Conservation (phyloP, 2,113 vertebrate species). For the Pterocles gutturalis region DNA sequence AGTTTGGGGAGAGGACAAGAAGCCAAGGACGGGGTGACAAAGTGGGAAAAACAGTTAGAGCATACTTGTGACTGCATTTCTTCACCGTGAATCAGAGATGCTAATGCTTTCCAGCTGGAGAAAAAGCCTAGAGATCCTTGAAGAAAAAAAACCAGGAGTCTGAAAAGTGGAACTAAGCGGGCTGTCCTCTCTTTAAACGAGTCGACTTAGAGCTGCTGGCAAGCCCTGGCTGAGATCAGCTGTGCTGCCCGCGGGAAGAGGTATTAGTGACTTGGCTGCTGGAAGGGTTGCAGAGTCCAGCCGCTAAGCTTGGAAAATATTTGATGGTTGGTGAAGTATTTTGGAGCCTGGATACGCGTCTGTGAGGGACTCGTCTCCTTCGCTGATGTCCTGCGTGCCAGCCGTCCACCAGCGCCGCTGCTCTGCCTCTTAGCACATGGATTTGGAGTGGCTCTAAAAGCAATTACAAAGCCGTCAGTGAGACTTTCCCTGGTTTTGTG, state of each 20-base stretch:
- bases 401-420: not conserved
- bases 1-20: not conserved
- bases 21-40: not conserved
- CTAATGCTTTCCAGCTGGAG: not conserved
- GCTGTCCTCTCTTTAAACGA: not conserved
- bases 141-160: not conserved
- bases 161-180: not conserved
- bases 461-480: not conserved
- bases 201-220: constrained; percentile 18
- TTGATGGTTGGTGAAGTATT: constrained; percentile 28
- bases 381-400: constrained; percentile 9
- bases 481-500: not conserved
- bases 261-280: constrained; percentile 59
- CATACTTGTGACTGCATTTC: not conserved
- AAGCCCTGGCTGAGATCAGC: constrained; percentile 47
- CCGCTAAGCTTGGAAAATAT: constrained; percentile 47
- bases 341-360: not conserved
- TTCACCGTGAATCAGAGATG: not conserved
- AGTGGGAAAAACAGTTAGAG: not conserved
- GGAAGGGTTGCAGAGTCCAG: constrained; percentile 21
- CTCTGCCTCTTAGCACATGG: not conserved
- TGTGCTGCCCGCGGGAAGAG: constrained; percentile 39
- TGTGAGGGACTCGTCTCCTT: not conserved
- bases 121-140: not conserved
- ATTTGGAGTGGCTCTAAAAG: not conserved